These are phyloP conservation scores for Aradophagus sp. DNA, from an alignment of 1,140 invertebrate genomes.

Conservation along the genomic window DNA sequence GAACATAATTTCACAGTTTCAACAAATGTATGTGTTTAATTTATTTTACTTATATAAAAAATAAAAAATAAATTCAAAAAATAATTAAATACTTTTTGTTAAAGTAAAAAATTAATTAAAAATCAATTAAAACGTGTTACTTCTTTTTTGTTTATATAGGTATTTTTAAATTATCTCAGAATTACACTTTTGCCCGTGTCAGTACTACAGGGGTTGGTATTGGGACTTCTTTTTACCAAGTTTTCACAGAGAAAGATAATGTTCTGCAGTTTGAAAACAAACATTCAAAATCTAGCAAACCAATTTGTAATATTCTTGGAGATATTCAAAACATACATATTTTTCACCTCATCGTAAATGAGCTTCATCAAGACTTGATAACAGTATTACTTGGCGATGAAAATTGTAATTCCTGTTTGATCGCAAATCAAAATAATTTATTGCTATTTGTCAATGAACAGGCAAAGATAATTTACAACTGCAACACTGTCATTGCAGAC, in stretches of 20 bases:
- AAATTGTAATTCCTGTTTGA: constrained; percentile 52
- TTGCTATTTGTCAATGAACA: constrained; percentile 19
- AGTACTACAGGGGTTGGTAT: constrained; percentile 61
- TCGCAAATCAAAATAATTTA: constrained; percentile 54
- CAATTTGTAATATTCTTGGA: constrained; percentile 22
- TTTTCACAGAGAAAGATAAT: constrained; percentile 42
- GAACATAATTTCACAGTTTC: too few species aligned
- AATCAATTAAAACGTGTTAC: not conserved
- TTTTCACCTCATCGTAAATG: constrained; percentile 29
- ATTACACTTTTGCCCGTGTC: constrained; percentile 48
- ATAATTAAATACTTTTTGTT: not conserved
- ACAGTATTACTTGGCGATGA: constrained; percentile 24
- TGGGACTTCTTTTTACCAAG: constrained; percentile 56
- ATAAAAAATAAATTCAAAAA: not conserved
- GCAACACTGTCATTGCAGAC: constrained; percentile 45
- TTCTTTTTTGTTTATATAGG: constrained; percentile 40
- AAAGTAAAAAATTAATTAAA: too few species aligned
- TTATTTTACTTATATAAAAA: constrained; percentile 28
- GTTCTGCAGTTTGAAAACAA: constrained; percentile 62
- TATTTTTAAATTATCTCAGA: constrained; percentile 62
- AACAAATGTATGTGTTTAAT: too few species aligned
- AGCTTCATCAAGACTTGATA: constrained; percentile 20
- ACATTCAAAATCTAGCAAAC: constrained; percentile 29
- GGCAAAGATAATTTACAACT: constrained; percentile 53
- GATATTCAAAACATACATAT: constrained; percentile 16